Evolutionary conservation across 2,113 vertebrate species (phyloP), one percentile per base, ranked within the genome.

Genomic region (Rhynchopsitta pachyrhyncha): DNA sequence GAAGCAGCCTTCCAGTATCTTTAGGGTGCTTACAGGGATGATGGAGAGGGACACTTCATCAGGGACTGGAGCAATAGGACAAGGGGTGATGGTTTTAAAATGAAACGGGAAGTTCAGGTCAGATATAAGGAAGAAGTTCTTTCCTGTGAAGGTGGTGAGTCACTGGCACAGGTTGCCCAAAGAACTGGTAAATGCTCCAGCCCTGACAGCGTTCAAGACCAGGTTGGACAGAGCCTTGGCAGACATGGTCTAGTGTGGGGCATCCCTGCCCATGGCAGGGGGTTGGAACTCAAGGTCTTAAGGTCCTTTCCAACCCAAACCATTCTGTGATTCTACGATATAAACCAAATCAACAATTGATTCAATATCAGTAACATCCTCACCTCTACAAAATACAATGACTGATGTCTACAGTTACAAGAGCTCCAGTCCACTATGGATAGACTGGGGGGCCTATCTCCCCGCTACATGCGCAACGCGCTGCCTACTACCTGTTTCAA

Each of bases 401-500:
- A 28, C 22, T 28, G 27, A n/a, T 0, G 1, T 7, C 44, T 16
- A 28, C 10, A 52, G 73, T 49, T 44, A 37, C 3, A 1, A 79
- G 22, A 82, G 57, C 70, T 42, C 28, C 33, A 18, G 31, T 19
- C 17, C 28, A 17, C 44, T 24, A 3, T 1, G 7, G 60, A 47
- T 0, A 42, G 31, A 24, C 27, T 7, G 13, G 1, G 52, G 53
- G n/a, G 74, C 31, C 3, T 3, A 2, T 15, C 25, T 42, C 12
- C 59, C 37, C 25, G 19, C 31, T 42, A 28, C 39, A 39, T 39
- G 28, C 41, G 63, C 5, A 1, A 15, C 22, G 15, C 8, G 49
- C 53, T 86, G 82, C 59, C 37, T 52, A 44, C 22, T 10, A 78
- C 33, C 73, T 67, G 13, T 10, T 92, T 67, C 17, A 27, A 53